A percentile compares a stretch with the other conserved stretches of the same genome.
Evolutionary conservation across 92 coral and sea anemone genomes (phyloP).

Genomic region (Heliopora coerulea): DNA sequence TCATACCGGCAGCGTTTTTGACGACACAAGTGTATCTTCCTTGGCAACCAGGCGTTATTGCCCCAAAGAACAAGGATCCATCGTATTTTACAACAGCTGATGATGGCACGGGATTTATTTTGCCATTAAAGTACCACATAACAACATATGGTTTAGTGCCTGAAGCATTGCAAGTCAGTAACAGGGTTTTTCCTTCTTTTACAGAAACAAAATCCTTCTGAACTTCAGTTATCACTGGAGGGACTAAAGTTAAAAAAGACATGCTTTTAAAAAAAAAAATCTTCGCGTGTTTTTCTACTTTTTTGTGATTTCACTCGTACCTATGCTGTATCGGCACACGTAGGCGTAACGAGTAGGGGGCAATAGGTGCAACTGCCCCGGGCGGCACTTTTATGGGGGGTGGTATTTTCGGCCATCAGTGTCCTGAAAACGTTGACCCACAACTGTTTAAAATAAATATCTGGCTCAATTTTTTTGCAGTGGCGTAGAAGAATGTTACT

Average conservation of each 20-base stretch:
- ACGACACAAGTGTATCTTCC: constrained; percentile 73
- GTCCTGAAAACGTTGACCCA: too few relatives aligned
- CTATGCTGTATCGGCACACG: too few relatives aligned
- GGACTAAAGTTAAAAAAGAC: constrained; percentile 46
- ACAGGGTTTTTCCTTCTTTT: constrained; percentile 54
- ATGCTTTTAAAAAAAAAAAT: too few relatives aligned
- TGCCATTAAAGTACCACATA: constrained; percentile 59
- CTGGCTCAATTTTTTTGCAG: too few relatives aligned
- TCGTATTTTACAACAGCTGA: constrained; percentile 28
- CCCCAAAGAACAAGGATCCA: constrained; percentile 32
- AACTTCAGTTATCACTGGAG: constrained; percentile 55
- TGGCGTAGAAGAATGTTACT: too few relatives aligned
- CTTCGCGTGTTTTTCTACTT: too few relatives aligned
- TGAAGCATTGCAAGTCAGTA: constrained; percentile 45
- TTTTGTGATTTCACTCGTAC: too few relatives aligned
- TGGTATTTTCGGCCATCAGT: too few relatives aligned
- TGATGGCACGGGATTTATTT: neutral
- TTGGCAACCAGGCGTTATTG: constrained; percentile 55
- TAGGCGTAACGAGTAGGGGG: too few relatives aligned
- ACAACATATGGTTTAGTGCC: constrained; percentile 64
- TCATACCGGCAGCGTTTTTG: constrained; percentile 77
- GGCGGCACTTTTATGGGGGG: too few relatives aligned
- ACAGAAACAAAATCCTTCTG: constrained; percentile 31
- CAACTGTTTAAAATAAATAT: too few relatives aligned
- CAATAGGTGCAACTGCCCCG: too few relatives aligned